These are phyloP conservation scores for Tribolium madens DNA, from an alignment of 1,140 invertebrate genomes.

Conservation along the genomic window DNA sequence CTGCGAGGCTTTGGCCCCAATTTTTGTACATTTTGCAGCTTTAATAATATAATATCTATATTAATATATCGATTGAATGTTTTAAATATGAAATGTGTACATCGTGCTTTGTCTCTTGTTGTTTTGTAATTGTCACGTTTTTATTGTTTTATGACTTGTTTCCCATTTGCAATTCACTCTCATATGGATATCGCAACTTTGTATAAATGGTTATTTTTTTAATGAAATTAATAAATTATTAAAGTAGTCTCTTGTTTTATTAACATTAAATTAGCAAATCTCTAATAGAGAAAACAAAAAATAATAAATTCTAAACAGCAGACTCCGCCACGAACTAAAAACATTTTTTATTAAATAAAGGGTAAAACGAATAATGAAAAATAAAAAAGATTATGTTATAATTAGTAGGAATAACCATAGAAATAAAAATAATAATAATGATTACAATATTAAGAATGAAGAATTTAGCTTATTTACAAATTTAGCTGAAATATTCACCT, in stretches of 20 bases:
- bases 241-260: not conserved
- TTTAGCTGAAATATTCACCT: too few relatives aligned
- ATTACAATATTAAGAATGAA: too few relatives aligned
- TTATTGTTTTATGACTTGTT: conserved; percentile 19
- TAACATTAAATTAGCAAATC: not conserved
- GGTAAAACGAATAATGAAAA: too few relatives aligned
- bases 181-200: not conserved
- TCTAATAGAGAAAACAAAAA: too few relatives aligned
- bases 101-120: conserved; percentile 30
- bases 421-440: too few relatives aligned
- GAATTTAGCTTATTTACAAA: too few relatives aligned
- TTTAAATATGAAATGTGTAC: conserved; percentile 18
- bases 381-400: too few relatives aligned
- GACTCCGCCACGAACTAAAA: too few relatives aligned
- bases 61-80: conserved; percentile 17
- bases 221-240: not conserved
- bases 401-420: too few relatives aligned
- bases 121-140: conserved; percentile 24
- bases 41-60: not conserved
- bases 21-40: conserved; percentile 36
- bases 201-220: not conserved
- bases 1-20: not conserved
- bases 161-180: not conserved
- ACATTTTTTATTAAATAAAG: too few relatives aligned
- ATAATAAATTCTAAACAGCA: too few relatives aligned